Evolutionary conservation across 2,797 vertebrate species (phyloP).

Genomic region (Rhinatrema bivittatum): DNA sequence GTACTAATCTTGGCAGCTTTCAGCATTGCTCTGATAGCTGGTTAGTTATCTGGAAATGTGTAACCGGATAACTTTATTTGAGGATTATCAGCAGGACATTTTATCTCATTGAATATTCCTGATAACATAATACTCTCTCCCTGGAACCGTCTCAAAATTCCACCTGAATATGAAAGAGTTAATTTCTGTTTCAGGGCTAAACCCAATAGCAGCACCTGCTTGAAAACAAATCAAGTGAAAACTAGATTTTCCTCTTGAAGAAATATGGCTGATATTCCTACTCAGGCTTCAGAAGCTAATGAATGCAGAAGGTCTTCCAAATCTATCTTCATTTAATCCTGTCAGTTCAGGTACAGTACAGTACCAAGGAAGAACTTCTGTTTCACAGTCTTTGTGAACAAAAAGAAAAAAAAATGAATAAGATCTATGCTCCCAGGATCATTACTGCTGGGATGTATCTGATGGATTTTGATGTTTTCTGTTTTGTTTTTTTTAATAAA

Average conservation of each 20-base stretch:
- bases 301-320: background rate
- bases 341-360: no score
- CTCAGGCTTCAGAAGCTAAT: background rate
- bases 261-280: background rate
- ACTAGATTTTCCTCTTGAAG: background rate
- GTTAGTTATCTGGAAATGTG: no score
- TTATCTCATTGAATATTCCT: no score
- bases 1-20: no score
- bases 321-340: slow-evolving; percentile 6
- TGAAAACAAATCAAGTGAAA: background rate
- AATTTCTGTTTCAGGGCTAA: background rate
- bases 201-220: background rate
- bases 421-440: background rate
- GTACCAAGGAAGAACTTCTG: slow-evolving; percentile 5
- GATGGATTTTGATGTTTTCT: slow-evolving; percentile 3
- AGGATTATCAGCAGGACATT: no score
- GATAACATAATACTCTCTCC: no score
- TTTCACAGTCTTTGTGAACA: no score
- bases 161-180: no score
- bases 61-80: no score
- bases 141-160: no score
- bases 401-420: slow-evolving; percentile 2
- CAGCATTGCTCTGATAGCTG: no score
- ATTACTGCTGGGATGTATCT: background rate
- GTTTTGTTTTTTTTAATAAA: slow-evolving; percentile 2